Base-by-base conservation (phyloP, 2,113 vertebrate species). In the Psettodes erumei region DNA sequence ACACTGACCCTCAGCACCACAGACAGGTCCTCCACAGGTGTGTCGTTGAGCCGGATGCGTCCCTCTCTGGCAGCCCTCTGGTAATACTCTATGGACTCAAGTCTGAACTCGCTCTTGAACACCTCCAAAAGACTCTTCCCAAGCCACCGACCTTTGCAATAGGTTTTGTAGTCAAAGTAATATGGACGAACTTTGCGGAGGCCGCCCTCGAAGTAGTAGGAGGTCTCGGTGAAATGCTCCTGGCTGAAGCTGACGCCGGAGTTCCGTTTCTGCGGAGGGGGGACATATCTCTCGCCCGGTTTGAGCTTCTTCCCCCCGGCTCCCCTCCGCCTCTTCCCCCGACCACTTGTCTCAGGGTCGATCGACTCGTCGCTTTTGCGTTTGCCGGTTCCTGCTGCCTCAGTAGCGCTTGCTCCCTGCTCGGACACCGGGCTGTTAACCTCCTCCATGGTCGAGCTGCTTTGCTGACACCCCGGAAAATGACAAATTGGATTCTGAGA, bases 91-190 rank as follows among this genome's bases (percentile, higher is more conserved):
- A 97, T 42, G 0, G 97, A 93, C 69, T 98, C 96, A 0, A 95
- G 85, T 23, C 96, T 94, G 92, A 99, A 99, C 91, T 99, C 98
- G 4, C 83, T 93, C 70, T 87, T 81, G 88, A 99, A 99, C 61
- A 99, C 96, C 6, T 99, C 93, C 61, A 91, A 66, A 4, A 99
- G 94, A 75, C 88, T 98, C 86, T 91, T 96, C 45, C 98, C 98
- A 51, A 99, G 86, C 98, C 98, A 99, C 35, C 98, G 96, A 6
- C 97, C 98, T 88, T 99, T 99, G 83, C 98, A 99, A 84, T 99
- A 99, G 1, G 96, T 96, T 60, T 89, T 93, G 76, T 98, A 99
- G 50, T 99, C 97, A 81, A 95, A 99, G 76, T 94, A 98, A 87
- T 99, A 99, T 0, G 98, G 97, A 0, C 78, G 82, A 64, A 99